phyloP scores from a whole-genome alignment of 2,797 vertebrate genomes.

The Manis crassicaudata region DNA sequence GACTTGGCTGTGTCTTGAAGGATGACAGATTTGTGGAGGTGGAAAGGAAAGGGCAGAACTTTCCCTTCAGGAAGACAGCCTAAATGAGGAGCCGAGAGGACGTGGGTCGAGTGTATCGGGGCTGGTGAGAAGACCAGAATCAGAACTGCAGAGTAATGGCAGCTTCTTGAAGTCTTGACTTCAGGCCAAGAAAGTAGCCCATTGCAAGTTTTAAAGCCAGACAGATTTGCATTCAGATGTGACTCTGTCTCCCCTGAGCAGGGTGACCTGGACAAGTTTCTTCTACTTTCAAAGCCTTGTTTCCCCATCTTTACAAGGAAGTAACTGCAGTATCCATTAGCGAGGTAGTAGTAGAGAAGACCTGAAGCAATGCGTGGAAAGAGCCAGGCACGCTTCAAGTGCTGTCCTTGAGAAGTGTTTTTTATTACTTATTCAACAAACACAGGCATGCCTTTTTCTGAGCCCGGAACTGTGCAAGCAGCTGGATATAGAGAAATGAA shows the following conservation, averaged over 20 bases:
- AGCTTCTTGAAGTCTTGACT: slow-evolving; percentile 18
- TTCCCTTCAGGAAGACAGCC: not conserved
- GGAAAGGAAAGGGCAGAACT: not conserved
- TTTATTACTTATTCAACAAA: slow-evolving; percentile 68
- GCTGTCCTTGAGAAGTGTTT: not conserved
- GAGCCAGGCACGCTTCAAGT: not conserved
- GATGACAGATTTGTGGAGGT: not conserved
- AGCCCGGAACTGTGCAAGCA: slow-evolving; percentile 40
- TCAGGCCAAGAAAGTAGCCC: not conserved
- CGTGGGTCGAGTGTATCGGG: not conserved
- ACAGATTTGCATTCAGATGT: not conserved
- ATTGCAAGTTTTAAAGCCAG: not conserved
- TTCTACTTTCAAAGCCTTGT: not conserved
- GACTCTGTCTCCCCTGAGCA: not conserved
- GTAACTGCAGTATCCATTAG: not conserved
- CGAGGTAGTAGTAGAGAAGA: not conserved
- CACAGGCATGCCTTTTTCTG: not conserved
- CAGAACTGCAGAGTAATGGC: not conserved
- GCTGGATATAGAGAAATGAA: slow-evolving; percentile 50
- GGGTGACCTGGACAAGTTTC: not conserved
- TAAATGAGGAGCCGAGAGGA: not conserved
- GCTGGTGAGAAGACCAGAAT: not conserved
- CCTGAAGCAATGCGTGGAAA: not conserved
- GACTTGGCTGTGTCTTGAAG: not conserved
- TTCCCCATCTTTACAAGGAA: not conserved